Evolutionary conservation across 2,797 vertebrate species (phyloP).

Genomic region (Scomberomorus guttatus): DNA sequence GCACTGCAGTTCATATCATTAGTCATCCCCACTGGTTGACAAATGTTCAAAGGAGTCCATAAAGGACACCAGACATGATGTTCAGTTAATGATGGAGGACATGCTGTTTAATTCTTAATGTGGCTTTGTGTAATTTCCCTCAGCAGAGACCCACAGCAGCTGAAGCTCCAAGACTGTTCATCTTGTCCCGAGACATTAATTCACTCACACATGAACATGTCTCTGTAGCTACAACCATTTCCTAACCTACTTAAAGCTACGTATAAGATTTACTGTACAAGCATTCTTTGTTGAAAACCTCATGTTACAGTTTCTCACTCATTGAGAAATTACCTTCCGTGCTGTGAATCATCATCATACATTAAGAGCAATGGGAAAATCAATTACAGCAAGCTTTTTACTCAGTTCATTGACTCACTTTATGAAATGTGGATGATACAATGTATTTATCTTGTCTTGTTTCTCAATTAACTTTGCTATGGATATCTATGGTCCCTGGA

Average conservation of each 20-base stretch:
- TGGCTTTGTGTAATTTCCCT: conserved; percentile 16
- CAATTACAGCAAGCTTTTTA: not conserved
- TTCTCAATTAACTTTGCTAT: too few relatives aligned
- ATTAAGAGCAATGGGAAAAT: not conserved
- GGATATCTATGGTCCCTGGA: too few relatives aligned
- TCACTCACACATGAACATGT: not conserved
- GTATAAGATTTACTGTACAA: not conserved
- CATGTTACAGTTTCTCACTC: not conserved
- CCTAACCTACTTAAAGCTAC: not conserved
- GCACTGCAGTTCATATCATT: conserved; percentile 14
- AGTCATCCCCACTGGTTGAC: conserved; percentile 30
- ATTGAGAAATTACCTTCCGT: not conserved
- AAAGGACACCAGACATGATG: conserved; percentile 37
- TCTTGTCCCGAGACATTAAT: conserved; percentile 17
- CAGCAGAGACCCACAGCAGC: conserved; percentile 12
- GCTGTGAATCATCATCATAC: conserved; percentile 3
- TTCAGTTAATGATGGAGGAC: conserved; percentile 43
- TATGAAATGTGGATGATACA: not conserved
- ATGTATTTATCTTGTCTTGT: too few relatives aligned
- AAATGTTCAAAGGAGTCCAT: conserved; percentile 40
- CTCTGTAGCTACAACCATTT: not conserved
- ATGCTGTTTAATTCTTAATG: conserved; percentile 45
- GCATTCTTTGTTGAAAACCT: not conserved
- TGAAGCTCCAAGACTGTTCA: conserved; percentile 13
- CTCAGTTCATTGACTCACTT: not conserved